Evolutionary conservation across 2,113 vertebrate species (phyloP), one percentile per base, ranked within the genome.

Genomic region (Micromys minutus): DNA sequence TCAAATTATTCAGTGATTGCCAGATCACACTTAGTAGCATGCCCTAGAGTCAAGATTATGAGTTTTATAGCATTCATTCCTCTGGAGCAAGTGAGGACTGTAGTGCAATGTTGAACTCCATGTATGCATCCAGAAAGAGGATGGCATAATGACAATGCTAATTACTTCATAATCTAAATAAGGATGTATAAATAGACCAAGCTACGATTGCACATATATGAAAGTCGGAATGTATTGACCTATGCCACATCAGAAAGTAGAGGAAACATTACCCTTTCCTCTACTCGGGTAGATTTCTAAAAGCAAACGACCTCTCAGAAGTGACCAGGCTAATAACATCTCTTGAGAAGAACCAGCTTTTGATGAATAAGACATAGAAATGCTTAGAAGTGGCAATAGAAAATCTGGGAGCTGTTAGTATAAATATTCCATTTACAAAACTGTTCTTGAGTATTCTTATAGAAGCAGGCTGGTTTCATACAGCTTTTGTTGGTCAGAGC

Each of bases 111-210:
- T 9, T 94, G 97, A 98, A 93, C 96, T 92, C 50, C 75, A 71
- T 93, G 67, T 63, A 87, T 87, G n/a, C 50, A 97, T 87, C 0
- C 0, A 94, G 59, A 98, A 96, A 86, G 97, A 97, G 95, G 97
- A 69, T 71, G 96, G 19, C 65, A 86, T 52, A 96, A 71, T 75
- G 93, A 92, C 87, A 97, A 97, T 91, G 87, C 72, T 98, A 97
- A 98, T 98, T 97, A 96, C 75, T 96, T 94, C 96, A 94, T 96
- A 98, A 98, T 97, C 91, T 80, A 63, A 83, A 76, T 94, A 96
- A 95, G 29, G 55, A 94, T 96, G 42, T 96, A 95, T 86, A 97
- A 96, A 97, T 95, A 91, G 6, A 97, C 17, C 22, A 87, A 94
- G 92, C 84, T 96, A 97, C 98, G 65, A 50, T 97, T 24, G 95